These are phyloP conservation scores for Jaculus jaculus DNA, from an alignment of 2,113 vertebrate genomes.

Conservation along the genomic window DNA sequence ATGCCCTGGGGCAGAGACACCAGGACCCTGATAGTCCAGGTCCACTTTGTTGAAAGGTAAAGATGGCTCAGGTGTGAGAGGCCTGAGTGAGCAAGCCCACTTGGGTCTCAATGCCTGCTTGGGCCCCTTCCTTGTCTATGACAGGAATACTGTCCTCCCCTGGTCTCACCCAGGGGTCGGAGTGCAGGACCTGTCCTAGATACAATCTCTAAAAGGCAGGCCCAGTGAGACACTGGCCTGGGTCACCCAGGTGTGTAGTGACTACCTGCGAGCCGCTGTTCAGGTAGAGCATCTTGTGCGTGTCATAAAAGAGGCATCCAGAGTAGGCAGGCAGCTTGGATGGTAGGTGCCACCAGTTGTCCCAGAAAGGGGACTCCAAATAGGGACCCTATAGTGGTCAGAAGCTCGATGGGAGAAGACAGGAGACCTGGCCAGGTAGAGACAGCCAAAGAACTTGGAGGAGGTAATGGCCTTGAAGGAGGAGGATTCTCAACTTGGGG, in stretches of 20 bases:
- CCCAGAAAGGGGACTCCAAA: background rate
- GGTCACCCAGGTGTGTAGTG: background rate
- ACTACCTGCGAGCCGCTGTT: background rate
- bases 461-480: background rate
- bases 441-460: background rate
- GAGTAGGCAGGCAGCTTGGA: rapidly evolving
- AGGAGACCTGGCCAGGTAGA: background rate
- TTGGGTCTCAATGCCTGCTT: background rate
- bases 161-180: background rate
- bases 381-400: background rate
- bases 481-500: too few species aligned
- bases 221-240: background rate
- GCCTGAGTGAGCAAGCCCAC: background rate
- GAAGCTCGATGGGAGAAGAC: background rate
- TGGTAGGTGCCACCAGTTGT: too few species aligned
- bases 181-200: background rate
- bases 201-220: background rate
- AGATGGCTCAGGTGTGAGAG: background rate
- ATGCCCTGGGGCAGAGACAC: background rate
- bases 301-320: background rate
- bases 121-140: background rate
- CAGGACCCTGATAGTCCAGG: background rate
- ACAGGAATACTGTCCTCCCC: background rate
- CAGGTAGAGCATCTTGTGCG: too few species aligned
- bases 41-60: background rate